Evolutionary conservation across 2,797 vertebrate species (phyloP).

Genomic region (Chlorospingus flavigularis): DNA sequence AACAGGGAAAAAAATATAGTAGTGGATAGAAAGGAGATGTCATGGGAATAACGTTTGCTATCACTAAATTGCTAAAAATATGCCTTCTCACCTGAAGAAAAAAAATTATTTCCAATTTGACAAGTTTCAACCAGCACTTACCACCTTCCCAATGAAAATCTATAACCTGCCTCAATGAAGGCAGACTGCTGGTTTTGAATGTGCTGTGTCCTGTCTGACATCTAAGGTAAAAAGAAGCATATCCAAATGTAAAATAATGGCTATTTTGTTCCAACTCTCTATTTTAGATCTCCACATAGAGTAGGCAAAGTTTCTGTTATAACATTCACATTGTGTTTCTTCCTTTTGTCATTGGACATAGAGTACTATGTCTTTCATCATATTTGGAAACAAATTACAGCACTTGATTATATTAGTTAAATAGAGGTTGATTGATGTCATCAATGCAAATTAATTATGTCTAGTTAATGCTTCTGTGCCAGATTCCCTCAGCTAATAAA

Average conservation of each 20-base stretch:
- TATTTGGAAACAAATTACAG: background rate
- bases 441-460: conserved; percentile 55
- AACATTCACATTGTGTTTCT: background rate
- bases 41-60: background rate
- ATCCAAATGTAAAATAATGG: background rate
- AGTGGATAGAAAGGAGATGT: rapidly evolving
- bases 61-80: background rate
- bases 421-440: conserved; percentile 35
- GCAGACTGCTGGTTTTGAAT: background rate
- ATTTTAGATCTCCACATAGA: background rate
- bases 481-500: conserved; percentile 46
- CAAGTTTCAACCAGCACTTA: background rate
- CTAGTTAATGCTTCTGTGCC: conserved; percentile 40
- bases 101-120: background rate
- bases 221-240: background rate
- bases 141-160: rapidly evolving
- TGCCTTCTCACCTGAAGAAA: background rate
- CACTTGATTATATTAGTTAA: conserved; percentile 23
- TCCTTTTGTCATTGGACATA: background rate
- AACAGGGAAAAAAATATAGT: background rate
- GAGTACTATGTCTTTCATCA: background rate
- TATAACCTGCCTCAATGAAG: background rate
- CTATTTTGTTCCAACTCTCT: no score
- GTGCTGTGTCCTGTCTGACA: background rate
- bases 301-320: background rate